Evolutionary conservation across 1,140 invertebrate genomes (phyloP).

Genomic region (Drosophila serrata): DNA sequence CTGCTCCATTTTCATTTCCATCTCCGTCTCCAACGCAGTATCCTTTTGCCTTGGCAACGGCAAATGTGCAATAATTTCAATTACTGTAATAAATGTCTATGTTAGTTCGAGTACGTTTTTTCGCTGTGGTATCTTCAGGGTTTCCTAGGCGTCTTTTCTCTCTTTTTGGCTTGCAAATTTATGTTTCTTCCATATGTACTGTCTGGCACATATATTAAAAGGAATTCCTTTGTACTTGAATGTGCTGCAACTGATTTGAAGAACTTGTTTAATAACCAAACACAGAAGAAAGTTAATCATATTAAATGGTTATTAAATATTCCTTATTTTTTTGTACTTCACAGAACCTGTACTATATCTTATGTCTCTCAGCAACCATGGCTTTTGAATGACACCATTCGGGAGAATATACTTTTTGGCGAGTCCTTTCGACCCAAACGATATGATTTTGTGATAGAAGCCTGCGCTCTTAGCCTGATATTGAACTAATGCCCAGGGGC

Average conservation of each 20-base stretch:
- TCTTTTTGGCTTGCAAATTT: constrained; percentile 63
- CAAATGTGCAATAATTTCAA: constrained; percentile 85
- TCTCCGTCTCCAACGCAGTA: constrained; percentile 12
- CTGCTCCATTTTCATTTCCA: neutral
- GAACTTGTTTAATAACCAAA: constrained; percentile 1
- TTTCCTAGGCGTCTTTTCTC: too few relatives aligned
- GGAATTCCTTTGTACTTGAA: too few relatives aligned
- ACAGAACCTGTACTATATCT: constrained; percentile 87
- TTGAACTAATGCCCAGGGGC: constrained; percentile 87
- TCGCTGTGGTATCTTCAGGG: constrained; percentile 15
- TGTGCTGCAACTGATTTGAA: neutral
- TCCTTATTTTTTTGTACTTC: neutral
- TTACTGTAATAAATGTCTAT: constrained; percentile 85
- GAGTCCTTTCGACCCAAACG: constrained; percentile 87
- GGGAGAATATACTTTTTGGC: constrained; percentile 94
- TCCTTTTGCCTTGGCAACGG: constrained; percentile 68
- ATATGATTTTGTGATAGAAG: constrained; percentile 89
- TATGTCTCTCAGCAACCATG: constrained; percentile 94
- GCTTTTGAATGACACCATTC: constrained; percentile 92
- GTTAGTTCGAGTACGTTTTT: constrained; percentile 53
- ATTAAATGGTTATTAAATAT: neutral
- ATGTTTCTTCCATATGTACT: constrained; percentile 49
- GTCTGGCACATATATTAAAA: constrained; percentile 30
- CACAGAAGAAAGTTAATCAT: neutral
- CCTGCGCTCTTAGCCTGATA: constrained; percentile 91